Conservation (phyloP, 1,140 invertebrate species). For the Druon quercuslanigerum region DNA sequence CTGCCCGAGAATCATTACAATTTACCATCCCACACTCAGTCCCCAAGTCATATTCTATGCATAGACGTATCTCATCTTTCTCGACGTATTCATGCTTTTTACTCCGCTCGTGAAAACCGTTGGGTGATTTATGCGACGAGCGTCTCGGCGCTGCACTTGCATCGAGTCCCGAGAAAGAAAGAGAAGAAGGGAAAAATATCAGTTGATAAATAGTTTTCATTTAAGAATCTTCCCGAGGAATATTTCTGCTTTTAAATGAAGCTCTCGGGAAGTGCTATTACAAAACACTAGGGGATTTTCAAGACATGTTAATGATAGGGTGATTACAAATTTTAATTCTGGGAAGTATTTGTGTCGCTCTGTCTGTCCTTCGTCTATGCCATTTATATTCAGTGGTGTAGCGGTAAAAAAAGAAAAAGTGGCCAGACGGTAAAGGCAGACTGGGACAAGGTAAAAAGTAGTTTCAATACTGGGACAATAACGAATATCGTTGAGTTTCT, state of each 20-base stretch:
- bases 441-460: too few species aligned
- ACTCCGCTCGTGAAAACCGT: constrained; percentile 51
- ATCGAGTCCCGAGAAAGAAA: not conserved
- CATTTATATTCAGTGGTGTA: too few species aligned
- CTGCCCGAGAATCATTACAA: constrained; percentile 72
- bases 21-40: constrained; percentile 65
- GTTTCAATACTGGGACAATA: too few species aligned
- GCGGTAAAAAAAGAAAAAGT: too few species aligned
- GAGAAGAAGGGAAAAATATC: not conserved
- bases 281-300: not conserved
- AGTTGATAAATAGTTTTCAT: constrained; percentile 15
- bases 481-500: too few species aligned
- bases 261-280: constrained; percentile 1
- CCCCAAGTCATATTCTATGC: constrained; percentile 58
- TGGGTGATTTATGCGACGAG: constrained; percentile 53
- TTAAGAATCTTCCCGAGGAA: constrained; percentile 6
- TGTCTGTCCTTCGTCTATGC: too few species aligned
- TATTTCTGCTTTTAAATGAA: constrained; percentile 8
- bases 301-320: not conserved
- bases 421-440: too few species aligned
- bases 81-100: constrained; percentile 56
- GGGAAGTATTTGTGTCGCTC: too few species aligned
- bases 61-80: constrained; percentile 55
- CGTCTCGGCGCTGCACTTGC: constrained; percentile 11
- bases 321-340: too few species aligned